A percentile compares a stretch with the other conserved stretches of the same genome.
phyloP scores from a whole-genome alignment of 2,113 vertebrate genomes.

The Pao palembangensis region DNA sequence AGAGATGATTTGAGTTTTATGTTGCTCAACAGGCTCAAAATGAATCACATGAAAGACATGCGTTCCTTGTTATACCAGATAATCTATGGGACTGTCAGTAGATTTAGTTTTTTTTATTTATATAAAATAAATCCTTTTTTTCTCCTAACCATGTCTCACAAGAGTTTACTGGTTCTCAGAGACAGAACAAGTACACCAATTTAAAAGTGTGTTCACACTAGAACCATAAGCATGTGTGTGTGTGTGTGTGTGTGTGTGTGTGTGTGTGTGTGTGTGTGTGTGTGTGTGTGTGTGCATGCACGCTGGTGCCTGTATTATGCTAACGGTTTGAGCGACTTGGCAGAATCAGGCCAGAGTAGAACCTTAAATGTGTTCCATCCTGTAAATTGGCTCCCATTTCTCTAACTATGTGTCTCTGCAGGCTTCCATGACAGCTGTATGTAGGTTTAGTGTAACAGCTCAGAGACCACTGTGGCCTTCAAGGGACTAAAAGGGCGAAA shows the following conservation, averaged over 20 bases:
- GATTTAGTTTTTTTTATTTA: background rate
- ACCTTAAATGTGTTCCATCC: constrained; percentile 36
- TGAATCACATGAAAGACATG: background rate
- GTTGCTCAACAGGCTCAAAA: background rate
- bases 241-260: background rate
- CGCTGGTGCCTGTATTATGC: too few species aligned
- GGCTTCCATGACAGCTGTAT: constrained; percentile 20
- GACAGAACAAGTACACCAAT: background rate
- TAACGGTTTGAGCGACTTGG: constrained; percentile 21
- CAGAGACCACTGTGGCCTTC: constrained; percentile 16
- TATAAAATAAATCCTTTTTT: too few species aligned
- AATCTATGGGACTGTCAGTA: constrained; percentile 3
- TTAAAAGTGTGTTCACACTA: background rate
- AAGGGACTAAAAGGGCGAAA: constrained; percentile 1
- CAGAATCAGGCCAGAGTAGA: constrained; percentile 65
- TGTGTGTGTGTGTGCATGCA: background rate
- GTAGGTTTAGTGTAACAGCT: constrained; percentile 29
- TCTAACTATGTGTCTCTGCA: constrained; percentile 41
- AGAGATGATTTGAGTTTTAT: background rate
- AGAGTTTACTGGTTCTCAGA: background rate
- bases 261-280: too few species aligned
- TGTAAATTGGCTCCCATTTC: constrained; percentile 49
- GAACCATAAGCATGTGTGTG: too few species aligned
- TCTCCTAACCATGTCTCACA: too few species aligned
- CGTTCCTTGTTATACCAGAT: background rate